Evolutionary conservation across 2,797 vertebrate genomes (phyloP).

Genomic region (Clamator glandarius): DNA sequence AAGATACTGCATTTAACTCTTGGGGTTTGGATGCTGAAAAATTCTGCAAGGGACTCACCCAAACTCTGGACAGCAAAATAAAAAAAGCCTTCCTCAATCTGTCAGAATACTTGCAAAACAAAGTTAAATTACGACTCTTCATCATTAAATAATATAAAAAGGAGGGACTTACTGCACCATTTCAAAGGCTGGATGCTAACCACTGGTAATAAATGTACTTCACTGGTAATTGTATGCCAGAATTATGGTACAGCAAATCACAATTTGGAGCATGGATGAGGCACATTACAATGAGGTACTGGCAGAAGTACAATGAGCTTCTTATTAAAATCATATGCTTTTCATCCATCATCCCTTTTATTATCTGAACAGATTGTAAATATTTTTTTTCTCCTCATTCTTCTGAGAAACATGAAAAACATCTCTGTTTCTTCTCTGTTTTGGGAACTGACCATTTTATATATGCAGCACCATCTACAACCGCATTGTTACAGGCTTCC

Average conservation of each 20-base stretch:
- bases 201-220: slow-evolving; percentile 60
- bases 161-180: slow-evolving; percentile 6
- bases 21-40: background rate
- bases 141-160: slow-evolving; percentile 39
- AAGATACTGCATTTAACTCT: background rate
- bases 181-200: slow-evolving; percentile 69
- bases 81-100: background rate
- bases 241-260: slow-evolving; percentile 59
- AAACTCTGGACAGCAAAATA: background rate
- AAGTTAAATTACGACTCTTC: slow-evolving; percentile 54
- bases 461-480: background rate
- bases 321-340: background rate
- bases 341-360: slow-evolving; percentile 6
- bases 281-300: slow-evolving; percentile 23
- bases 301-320: slow-evolving; percentile 24
- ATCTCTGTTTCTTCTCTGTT: background rate
- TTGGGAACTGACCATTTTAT: background rate
- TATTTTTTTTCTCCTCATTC: slow-evolving; percentile 41
- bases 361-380: background rate
- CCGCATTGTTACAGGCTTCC: background rate
- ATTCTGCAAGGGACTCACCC: background rate
- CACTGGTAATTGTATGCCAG: slow-evolving; percentile 49
- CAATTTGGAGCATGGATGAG: slow-evolving; percentile 46
- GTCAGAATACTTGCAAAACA: slow-evolving; percentile 57
- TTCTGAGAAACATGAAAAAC: background rate